A percentile compares a stretch with the other conserved stretches of the same genome.
Evolutionary conservation across 2,113 vertebrate genomes (phyloP).

Genomic region (Todiramphus saurophagus): DNA sequence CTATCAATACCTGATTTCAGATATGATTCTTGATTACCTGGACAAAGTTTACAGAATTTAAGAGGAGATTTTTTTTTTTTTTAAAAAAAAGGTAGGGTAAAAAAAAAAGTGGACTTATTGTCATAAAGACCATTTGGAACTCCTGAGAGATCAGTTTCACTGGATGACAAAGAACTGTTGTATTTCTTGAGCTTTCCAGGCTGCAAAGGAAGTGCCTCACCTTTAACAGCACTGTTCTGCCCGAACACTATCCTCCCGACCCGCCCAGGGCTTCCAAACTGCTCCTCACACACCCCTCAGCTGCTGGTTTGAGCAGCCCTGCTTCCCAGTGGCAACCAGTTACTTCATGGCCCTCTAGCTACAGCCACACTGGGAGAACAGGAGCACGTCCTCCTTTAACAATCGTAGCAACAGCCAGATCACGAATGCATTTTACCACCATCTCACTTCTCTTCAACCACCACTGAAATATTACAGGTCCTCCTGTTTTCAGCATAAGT

Average conservation of each 20-base stretch:
- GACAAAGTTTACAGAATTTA: neutral
- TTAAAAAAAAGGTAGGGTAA: too few species aligned
- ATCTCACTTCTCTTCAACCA: neutral
- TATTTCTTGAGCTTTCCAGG: neutral
- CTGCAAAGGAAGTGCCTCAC: neutral
- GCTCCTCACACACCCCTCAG: neutral
- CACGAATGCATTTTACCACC: neutral
- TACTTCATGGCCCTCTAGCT: neutral
- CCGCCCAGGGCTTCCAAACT: neutral
- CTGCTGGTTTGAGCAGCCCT: neutral
- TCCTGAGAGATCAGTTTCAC: neutral
- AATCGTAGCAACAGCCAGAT: neutral
- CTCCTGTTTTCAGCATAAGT: neutral
- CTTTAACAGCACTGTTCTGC: neutral
- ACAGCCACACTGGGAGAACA: neutral
- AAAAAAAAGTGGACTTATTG: too few species aligned
- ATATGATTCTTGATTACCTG: neutral
- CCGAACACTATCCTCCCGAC: neutral
- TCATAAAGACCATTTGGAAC: neutral
- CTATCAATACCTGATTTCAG: neutral
- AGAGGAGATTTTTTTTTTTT: too few species aligned
- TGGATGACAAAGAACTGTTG: neutral
- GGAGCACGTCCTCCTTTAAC: neutral
- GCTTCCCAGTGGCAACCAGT: neutral
- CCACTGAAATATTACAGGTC: neutral